Base-by-base conservation (phyloP, 2,797 vertebrate genomes). In the Lutjanus argentimaculatus region DNA sequence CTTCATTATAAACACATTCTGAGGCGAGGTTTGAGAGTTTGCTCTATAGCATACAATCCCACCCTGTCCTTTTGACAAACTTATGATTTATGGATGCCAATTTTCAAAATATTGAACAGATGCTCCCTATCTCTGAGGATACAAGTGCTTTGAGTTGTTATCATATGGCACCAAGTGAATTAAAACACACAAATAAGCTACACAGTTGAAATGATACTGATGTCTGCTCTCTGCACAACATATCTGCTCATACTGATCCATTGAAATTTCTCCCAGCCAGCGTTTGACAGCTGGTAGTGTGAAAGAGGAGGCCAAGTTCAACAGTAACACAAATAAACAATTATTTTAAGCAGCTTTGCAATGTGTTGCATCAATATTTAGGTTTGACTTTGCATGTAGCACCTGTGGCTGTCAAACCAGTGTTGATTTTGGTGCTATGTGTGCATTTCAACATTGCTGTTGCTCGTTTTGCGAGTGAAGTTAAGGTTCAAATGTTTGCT, bases 101-200 rank as follows among this genome's bases (percentile, higher is more conserved):
- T 87, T 87, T 63, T 83, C 51, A 52, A 53, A 79, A 72, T 14
- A 71, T 52, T 68, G 63, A 86, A 72, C 82, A 90, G 52, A 72
- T 86, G 71, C 72, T 74, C 5, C 55, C 55, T 62, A 64, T 79
- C 57, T 71, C 75, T 45, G 49, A 65, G 58, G 51, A 51, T 40
- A 65, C 30, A 64, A 46, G 25, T 55, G 48, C 49, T 68, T 67
- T 59, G 19, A 67, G 65, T 69, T 58, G 36, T 56, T 81, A 10
- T 40, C 40, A 56, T 22, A 21, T 5, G 0, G n/a, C 13, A 49
- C 46, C 17, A 71, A 46, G 40, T 48, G 14, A 19, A 69, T 42
- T 65, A 25, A 70, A 75, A 55, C 15, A 53, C 30, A 73, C 14
- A 72, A 30, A 22, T 72, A 55, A 75, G 40, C 19, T 48, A 43